Percentiles rank a stretch among this genome's conserved stretches.
These are phyloP conservation scores for Arnoldichthys spilopterus DNA, from an alignment of 2,797 vertebrate genomes.

Conservation along the genomic window DNA sequence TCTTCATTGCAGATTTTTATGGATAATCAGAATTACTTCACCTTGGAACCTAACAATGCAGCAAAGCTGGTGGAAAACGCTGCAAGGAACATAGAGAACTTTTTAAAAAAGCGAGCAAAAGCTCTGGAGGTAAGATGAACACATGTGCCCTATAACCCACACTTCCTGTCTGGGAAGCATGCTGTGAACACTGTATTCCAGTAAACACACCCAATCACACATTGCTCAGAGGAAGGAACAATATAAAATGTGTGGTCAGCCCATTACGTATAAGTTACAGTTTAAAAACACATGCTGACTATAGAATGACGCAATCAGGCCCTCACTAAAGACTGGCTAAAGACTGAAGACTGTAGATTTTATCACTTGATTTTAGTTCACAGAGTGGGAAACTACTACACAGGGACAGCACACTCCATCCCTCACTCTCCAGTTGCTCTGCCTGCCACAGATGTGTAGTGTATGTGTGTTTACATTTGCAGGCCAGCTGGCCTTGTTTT, in stretches of 20 bases:
- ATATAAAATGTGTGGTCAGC: neutral
- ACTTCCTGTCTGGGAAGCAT: neutral
- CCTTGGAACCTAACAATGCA: conserved; percentile 91
- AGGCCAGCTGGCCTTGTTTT: conserved; percentile 15
- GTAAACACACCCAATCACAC: neutral
- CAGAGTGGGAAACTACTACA: conserved; percentile 4
- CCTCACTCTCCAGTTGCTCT: conserved; percentile 14
- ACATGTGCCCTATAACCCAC: neutral
- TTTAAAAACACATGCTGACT: neutral
- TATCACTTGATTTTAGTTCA: neutral
- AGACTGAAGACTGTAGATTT: neutral
- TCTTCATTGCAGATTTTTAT: conserved; percentile 72
- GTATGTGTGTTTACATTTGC: conserved; percentile 12
- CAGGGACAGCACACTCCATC: neutral
- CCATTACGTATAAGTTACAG: neutral
- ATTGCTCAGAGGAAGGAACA: neutral
- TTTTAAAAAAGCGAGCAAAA: conserved; percentile 90
- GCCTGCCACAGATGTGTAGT: conserved; percentile 34
- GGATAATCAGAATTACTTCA: conserved; percentile 81
- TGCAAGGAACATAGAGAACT: conserved; percentile 93
- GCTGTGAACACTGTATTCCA: neutral
- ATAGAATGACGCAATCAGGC: neutral
- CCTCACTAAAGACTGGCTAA: neutral
- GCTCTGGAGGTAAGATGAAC: conserved; percentile 85
- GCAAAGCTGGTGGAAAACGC: conserved; percentile 91